Evolutionary conservation across 2,113 vertebrate species (phyloP).

Genomic region (Semnopithecus entellus): DNA sequence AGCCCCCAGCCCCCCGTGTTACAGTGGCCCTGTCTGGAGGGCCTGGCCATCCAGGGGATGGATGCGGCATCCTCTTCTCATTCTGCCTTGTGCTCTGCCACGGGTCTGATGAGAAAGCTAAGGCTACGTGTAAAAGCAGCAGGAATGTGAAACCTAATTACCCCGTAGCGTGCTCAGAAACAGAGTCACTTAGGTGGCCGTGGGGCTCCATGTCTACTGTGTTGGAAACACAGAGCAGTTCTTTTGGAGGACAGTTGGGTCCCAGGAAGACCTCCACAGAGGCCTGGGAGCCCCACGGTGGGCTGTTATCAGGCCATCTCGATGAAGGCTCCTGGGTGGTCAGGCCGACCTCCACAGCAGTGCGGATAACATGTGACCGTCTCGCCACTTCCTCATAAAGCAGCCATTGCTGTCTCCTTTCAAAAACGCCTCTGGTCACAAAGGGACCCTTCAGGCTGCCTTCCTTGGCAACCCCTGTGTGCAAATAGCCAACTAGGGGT

Average conservation of each 20-base stretch:
- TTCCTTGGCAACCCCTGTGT: neutral
- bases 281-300: neutral
- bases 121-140: neutral
- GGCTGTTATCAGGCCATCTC: neutral
- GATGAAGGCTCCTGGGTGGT: neutral
- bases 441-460: slow-evolving; percentile 54
- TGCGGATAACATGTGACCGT: slow-evolving; percentile 11
- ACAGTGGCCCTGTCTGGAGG: neutral
- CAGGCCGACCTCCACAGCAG: neutral
- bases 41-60: neutral
- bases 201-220: neutral
- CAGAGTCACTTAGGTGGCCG: neutral
- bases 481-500: neutral
- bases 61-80: rapidly evolving
- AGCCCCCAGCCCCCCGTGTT: rapidly evolving
- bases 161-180: neutral
- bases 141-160: rapidly evolving
- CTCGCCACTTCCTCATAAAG: slow-evolving; percentile 56
- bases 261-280: neutral
- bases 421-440: slow-evolving; percentile 1
- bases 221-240: neutral
- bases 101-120: neutral
- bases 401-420: neutral
- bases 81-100: neutral
- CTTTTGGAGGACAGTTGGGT: neutral